phyloP scores from a whole-genome alignment of 1,140 invertebrate species.

The Temnothorax nylanderi region DNA sequence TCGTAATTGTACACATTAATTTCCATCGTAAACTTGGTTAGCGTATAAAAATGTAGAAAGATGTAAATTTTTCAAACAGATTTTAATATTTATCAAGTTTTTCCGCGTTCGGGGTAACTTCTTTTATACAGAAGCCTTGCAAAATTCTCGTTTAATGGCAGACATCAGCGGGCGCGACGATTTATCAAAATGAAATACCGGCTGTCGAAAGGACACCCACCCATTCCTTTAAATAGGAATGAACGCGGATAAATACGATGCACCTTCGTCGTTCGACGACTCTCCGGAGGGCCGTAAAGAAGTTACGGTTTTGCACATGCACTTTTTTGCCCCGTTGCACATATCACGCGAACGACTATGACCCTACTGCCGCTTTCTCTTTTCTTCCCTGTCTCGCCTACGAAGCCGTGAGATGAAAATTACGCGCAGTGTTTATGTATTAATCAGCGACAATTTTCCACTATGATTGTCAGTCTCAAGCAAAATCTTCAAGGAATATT shows the following conservation, averaged over 20 bases:
- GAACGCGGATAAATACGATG: slow-evolving; percentile 66
- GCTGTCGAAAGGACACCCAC: neutral
- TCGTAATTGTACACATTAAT: neutral
- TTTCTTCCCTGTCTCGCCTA: neutral
- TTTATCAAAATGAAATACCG: slow-evolving; percentile 61
- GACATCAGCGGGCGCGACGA: slow-evolving; percentile 27
- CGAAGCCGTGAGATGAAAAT: slow-evolving; percentile 10
- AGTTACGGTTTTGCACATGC: slow-evolving; percentile 74
- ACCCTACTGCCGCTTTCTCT: slow-evolving; percentile 6
- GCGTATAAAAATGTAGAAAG: neutral
- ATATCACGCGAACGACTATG: slow-evolving; percentile 1
- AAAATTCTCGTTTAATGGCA: slow-evolving; percentile 47
- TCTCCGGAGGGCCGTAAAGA: slow-evolving; percentile 75
- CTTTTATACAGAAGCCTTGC: slow-evolving; percentile 9
- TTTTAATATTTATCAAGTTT: neutral
- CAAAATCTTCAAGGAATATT: neutral
- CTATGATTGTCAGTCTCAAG: neutral
- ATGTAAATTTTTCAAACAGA: neutral
- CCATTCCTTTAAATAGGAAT: slow-evolving; percentile 55
- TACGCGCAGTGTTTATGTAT: neutral
- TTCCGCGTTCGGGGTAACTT: neutral
- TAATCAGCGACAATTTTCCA: slow-evolving; percentile 12
- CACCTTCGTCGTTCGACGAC: slow-evolving; percentile 42
- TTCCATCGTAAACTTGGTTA: neutral
- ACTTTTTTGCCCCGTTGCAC: slow-evolving; percentile 63